These are phyloP conservation scores for Toxotes jaculatrix DNA, from an alignment of 2,113 vertebrate genomes.

Conservation along the genomic window DNA sequence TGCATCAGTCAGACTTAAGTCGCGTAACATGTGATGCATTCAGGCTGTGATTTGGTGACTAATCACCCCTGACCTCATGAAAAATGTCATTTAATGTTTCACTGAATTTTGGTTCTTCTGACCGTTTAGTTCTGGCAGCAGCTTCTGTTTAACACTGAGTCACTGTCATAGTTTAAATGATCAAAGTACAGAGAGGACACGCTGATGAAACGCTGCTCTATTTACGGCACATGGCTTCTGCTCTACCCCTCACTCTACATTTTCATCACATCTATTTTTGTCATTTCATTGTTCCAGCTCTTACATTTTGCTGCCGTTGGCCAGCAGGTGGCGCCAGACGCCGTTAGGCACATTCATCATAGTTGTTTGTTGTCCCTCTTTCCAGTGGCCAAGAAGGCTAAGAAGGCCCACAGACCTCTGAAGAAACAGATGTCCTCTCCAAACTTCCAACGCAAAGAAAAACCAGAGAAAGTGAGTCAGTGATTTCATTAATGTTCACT, in stretches of 20 bases:
- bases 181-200: slow-evolving; percentile 10
- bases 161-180: background rate
- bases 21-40: background rate
- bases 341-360: too few relatives aligned
- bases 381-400: slow-evolving; percentile 87
- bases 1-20: background rate
- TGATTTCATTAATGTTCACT: background rate
- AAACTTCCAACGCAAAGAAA: slow-evolving; percentile 91
- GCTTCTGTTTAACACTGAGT: background rate
- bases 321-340: slow-evolving; percentile 61
- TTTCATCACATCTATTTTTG: slow-evolving; percentile 32
- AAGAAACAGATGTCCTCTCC: slow-evolving; percentile 93
- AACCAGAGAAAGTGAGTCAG: slow-evolving; percentile 88
- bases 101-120: background rate
- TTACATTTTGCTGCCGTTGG: background rate
- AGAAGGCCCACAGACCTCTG: slow-evolving; percentile 88
- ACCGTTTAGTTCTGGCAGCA: background rate
- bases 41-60: background rate
- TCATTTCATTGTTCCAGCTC: background rate
- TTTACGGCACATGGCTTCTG: background rate
- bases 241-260: background rate
- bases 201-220: background rate
- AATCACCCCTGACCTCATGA: background rate
- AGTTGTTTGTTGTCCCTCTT: slow-evolving; percentile 18
- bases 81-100: background rate